phyloP scores from a whole-genome alignment of 2,113 vertebrate genomes.

The Pleuronectes platessa region DNA sequence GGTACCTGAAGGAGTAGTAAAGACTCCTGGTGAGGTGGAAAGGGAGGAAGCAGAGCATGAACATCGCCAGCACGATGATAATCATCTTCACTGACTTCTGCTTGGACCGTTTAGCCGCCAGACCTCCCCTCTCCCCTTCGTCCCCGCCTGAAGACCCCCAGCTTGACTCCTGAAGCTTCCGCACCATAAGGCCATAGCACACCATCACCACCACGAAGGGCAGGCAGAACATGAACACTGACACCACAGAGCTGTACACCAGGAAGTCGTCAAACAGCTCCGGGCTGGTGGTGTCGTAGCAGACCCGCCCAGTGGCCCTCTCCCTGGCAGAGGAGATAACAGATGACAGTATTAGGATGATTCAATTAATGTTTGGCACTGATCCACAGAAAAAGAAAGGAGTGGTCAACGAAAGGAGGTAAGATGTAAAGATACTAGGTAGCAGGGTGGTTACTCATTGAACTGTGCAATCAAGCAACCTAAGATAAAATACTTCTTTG shows the following conservation, averaged over 20 bases:
- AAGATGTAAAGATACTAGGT: not conserved
- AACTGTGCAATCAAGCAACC: not conserved
- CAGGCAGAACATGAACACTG: conserved; percentile 88
- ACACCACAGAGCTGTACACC: conserved; percentile 89
- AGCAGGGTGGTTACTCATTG: not conserved
- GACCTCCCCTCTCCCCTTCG: conserved; percentile 69
- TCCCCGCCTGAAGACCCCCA: conserved; percentile 76
- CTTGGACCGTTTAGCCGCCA: conserved; percentile 83
- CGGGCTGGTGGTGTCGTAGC: conserved; percentile 92
- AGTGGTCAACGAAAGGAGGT: not conserved
- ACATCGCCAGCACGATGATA: conserved; percentile 88
- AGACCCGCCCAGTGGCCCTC: conserved; percentile 69
- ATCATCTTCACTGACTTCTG: conserved; percentile 97
- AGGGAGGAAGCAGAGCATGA: conserved; percentile 94
- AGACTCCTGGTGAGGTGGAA: conserved; percentile 94
- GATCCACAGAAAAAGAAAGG: not conserved
- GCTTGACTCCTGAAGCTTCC: conserved; percentile 84
- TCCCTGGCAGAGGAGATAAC: conserved; percentile 54
- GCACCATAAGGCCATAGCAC: conserved; percentile 91
- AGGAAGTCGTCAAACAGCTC: conserved; percentile 90
- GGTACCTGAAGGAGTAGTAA: conserved; percentile 91
- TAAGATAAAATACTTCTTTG: not conserved
- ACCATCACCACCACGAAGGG: conserved; percentile 91
- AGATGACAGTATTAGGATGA: not conserved
- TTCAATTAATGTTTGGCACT: not conserved